Evolutionary conservation across 2,888 invertebrate genomes (phyloP).

Genomic region (Drosophila austrosaltans): DNA sequence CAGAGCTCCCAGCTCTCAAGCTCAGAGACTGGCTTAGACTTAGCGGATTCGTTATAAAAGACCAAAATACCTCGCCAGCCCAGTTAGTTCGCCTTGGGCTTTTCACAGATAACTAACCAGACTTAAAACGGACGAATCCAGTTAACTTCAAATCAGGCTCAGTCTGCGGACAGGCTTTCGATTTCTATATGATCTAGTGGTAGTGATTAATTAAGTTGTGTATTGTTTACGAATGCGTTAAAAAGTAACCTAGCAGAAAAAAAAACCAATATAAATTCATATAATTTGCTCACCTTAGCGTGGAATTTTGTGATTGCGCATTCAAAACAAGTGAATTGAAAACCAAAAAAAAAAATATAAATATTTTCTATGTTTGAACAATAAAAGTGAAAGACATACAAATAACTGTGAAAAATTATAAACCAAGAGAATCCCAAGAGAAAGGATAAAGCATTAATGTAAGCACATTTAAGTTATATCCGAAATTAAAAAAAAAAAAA

Average conservation of each 20-base stretch:
- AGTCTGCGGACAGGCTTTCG: slow-evolving; percentile 54
- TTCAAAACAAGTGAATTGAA: slow-evolving; percentile 36
- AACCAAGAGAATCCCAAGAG: slow-evolving; percentile 17
- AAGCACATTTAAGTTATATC: not conserved
- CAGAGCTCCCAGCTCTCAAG: slow-evolving; percentile 45
- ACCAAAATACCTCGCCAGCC: slow-evolving; percentile 72
- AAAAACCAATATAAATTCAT: slow-evolving; percentile 51
- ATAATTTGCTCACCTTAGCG: slow-evolving; percentile 58
- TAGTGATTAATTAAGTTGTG: slow-evolving; percentile 55
- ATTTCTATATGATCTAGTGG: slow-evolving; percentile 46
- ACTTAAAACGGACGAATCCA: slow-evolving; percentile 24
- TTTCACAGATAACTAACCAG: slow-evolving; percentile 52
- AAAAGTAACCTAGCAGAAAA: slow-evolving; percentile 42
- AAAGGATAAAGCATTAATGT: slow-evolving; percentile 19
- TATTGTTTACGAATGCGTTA: slow-evolving; percentile 39
- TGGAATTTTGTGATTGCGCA: slow-evolving; percentile 63
- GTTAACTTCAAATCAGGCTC: slow-evolving; percentile 26
- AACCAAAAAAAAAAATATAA: slow-evolving; percentile 26
- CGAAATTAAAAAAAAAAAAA: not conserved
- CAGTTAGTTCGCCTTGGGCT: slow-evolving; percentile 78
- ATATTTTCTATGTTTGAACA: slow-evolving; percentile 35
- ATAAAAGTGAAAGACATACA: slow-evolving; percentile 69
- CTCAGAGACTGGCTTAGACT: slow-evolving; percentile 28
- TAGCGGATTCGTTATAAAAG: slow-evolving; percentile 80
- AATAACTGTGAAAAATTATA: slow-evolving; percentile 16